Evolutionary conservation across 2,797 vertebrate species (phyloP).

Genomic region (Macropus fuliginosus): DNA sequence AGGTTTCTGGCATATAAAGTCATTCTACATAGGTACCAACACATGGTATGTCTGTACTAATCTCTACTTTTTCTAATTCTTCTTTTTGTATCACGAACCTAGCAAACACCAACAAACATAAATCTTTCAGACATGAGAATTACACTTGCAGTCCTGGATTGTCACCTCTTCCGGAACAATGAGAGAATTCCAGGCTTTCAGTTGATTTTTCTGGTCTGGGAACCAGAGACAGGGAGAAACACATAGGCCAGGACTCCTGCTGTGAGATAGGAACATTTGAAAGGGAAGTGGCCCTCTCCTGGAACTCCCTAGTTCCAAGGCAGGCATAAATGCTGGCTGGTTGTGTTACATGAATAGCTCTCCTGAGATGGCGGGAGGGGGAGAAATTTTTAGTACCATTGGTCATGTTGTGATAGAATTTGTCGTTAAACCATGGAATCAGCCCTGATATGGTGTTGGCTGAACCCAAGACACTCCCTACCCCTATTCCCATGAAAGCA

Average conservation of each 20-base stretch:
- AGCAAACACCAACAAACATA: not conserved
- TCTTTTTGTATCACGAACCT: not conserved
- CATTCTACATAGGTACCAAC: not conserved
- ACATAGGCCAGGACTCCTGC: conserved; percentile 31
- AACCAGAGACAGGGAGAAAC: conserved; percentile 36
- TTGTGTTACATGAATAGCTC: conserved; percentile 44
- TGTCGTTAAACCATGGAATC: conserved; percentile 23
- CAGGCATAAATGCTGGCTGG: conserved; percentile 29
- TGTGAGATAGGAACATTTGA: conserved; percentile 64
- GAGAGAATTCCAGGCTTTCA: not conserved
- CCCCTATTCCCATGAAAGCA: not conserved
- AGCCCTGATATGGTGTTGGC: conserved; percentile 12
- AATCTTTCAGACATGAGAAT: not conserved
- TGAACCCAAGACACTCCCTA: not conserved
- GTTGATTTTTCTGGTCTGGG: conserved; percentile 47
- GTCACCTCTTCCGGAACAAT: not conserved
- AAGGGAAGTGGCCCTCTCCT: conserved; percentile 61
- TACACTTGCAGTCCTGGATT: not conserved
- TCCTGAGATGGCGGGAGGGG: conserved; percentile 26
- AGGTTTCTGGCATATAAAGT: not conserved
- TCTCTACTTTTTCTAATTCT: not conserved
- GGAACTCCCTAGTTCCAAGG: conserved; percentile 64
- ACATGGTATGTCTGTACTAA: not conserved
- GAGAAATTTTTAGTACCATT: not conserved
- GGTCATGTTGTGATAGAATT: not conserved